These are phyloP conservation scores for Eulemur coronatus DNA, from an alignment of 2,797 vertebrate species.

Conservation along the genomic window DNA sequence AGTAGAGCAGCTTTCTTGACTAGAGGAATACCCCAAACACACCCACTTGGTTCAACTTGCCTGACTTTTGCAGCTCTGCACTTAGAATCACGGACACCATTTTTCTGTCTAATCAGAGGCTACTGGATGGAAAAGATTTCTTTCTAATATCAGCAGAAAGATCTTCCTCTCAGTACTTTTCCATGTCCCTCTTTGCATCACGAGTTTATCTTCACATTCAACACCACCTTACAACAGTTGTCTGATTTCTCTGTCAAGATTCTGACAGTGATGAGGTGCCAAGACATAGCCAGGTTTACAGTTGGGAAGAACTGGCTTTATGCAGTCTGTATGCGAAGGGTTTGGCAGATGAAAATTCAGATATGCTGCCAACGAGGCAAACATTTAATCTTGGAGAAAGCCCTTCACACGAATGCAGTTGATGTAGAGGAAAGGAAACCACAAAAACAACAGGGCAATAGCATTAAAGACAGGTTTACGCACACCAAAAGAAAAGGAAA, in stretches of 20 bases:
- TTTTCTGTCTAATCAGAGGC: constrained; percentile 59
- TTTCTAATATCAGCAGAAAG: background rate
- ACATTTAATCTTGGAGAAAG: constrained; percentile 65
- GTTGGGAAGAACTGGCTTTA: constrained; percentile 36
- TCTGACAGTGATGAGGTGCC: constrained; percentile 15
- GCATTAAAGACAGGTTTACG: constrained; percentile 55
- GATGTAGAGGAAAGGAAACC: constrained; percentile 52
- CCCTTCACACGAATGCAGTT: background rate
- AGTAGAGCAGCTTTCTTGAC: constrained; percentile 77
- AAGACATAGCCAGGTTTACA: background rate
- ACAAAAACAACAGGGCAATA: constrained; percentile 1
- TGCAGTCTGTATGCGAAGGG: background rate
- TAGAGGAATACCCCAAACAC: background rate
- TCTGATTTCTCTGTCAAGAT: constrained; percentile 55
- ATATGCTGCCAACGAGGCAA: constrained; percentile 60
- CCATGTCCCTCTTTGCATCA: background rate
- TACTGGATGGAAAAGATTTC: constrained; percentile 42
- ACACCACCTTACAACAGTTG: constrained; percentile 38
- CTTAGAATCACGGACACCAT: constrained; percentile 68
- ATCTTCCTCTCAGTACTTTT: background rate
- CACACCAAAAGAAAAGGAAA: constrained; percentile 63
- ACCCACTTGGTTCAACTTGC: constrained; percentile 72
- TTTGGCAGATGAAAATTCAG: constrained; percentile 58
- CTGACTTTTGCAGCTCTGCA: constrained; percentile 68
- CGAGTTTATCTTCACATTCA: background rate